Base-by-base conservation (phyloP, 1,140 invertebrate species). In the Euwallacea fornicatus region DNA sequence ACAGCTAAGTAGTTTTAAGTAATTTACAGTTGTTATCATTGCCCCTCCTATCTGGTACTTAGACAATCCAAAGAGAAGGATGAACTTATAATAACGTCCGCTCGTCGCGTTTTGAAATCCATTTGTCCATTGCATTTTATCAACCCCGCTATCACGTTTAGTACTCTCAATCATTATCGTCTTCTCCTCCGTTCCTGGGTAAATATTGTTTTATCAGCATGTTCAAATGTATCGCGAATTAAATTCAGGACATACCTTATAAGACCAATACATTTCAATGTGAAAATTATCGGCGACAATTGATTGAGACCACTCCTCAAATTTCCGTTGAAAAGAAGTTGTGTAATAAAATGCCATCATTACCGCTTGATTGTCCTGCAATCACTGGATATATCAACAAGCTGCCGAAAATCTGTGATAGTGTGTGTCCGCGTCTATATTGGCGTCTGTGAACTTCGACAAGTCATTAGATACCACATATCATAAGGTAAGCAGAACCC, bases 1-100 rank as follows among this genome's bases (percentile, higher is more conserved):
- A 53, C 47, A 33, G n/a, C 2, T 13, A 53, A 21, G 53, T 50
- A 64, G 46, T 64, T 64, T n/a, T 15, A 53, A 50, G 10, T 64
- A 9, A 33, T 53, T 50, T 53, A 7, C 42, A 15, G n/a, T 68
- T 68, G 68, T 70, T 70, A 70, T 70, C 68, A 70, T 33, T 11
- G 44, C 56, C 54, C 61, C 59, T 61, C 61, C 60, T 64, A 44
- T 64, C 46, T 43, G 7, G 11, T 33, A 11, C 33, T 59, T 56
- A 42, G 42, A 42, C 42, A 13, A 41, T 11, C 58, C 41, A 47
- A 69, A 69, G 58, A 69, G 67, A 69, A 69, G 67, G 67, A 68
- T 59, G 44, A 33, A 43, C 15, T 68, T 68, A 60, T 60, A 68
- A 33, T 60, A 68, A 15, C 47, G 54, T 53, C 21, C 41, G 46